Evolutionary conservation across 2,113 vertebrate genomes (phyloP).

Genomic region (Gulo gulo): DNA sequence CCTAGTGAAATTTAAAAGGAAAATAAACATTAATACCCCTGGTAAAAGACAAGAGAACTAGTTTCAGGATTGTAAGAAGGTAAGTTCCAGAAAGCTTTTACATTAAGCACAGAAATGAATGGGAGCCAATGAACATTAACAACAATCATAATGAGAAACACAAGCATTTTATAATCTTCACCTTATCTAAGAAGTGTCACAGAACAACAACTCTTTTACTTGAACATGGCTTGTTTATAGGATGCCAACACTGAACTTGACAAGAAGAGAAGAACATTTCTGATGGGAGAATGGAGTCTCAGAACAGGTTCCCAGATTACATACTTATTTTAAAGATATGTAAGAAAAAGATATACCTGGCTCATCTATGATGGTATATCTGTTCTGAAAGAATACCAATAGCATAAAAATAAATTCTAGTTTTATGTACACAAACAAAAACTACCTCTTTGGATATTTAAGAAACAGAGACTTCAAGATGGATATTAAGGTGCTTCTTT

Average conservation of each 20-base stretch:
- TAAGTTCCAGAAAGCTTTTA: constrained; percentile 19
- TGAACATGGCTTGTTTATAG: background rate
- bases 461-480: constrained; percentile 16
- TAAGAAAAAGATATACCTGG: background rate
- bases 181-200: background rate
- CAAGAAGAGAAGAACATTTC: constrained; percentile 15
- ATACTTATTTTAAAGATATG: background rate
- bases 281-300: background rate
- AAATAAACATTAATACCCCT: background rate
- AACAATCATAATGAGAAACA: constrained; percentile 17
- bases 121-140: constrained; percentile 10
- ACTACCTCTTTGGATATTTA: background rate
- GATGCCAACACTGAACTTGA: background rate
- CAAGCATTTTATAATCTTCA: background rate
- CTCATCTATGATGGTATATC: background rate
- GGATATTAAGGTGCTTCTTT: background rate
- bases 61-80: background rate
- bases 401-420: constrained; percentile 6
- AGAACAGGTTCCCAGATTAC: background rate
- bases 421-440: constrained; percentile 4
- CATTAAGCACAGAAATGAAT: constrained; percentile 26
- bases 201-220: background rate
- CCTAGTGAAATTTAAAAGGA: background rate
- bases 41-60: constrained; percentile 8
- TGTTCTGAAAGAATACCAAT: background rate